Evolutionary conservation across 2,113 vertebrate genomes (phyloP), one percentile per base, ranked within the genome.

Genomic region (Oryzias celebensis): DNA sequence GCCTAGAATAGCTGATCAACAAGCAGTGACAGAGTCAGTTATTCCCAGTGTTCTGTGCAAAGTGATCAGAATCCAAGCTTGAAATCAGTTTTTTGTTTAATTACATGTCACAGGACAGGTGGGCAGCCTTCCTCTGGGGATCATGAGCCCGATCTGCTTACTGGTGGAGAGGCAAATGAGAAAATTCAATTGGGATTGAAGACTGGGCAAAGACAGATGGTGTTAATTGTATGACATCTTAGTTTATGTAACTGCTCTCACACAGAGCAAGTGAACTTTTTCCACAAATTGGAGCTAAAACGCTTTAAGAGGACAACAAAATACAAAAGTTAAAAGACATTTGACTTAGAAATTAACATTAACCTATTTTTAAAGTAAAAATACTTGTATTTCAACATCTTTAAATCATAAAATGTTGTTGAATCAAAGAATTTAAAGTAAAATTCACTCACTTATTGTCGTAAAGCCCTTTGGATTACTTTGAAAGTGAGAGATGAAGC

Each of bases 21-120:
- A 55, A 22, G 7, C 36, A 65, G 49, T 46, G 51, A 36, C 18
- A n/a, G 14, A 17, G n/a, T 24, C 13, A 44, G 15, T 44, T 10
- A 26, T 14, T 56, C 31, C 13, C 57, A 58, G 22, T 14, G 18
- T 22, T 65, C 2, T n/a, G 0, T 57, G 18, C 50, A 60, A 49
- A 73, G 26, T 73, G 24, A 13, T n/a, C 61, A 43, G 41, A 71
- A 62, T 56, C 47, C 26, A 45, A 43, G 50, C 81, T 80, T 88
- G 76, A 81, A 88, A 82, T 62, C 71, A 80, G 68, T 68, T 87
- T 88, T 88, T 14, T 12, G 2, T 91, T 93, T 92, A 92, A 91
- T 93, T 92, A 90, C 88, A 77, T 88, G 83, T 91, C 84, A 85
- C 67, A 87, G 88, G 90, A 93, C 52, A 85, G 65, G 65, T n/a